A percentile compares a stretch with the other conserved stretches of the same genome.
Evolutionary conservation across 2,888 invertebrate genomes (phyloP).

Genomic region (Pheosia tremula): DNA sequence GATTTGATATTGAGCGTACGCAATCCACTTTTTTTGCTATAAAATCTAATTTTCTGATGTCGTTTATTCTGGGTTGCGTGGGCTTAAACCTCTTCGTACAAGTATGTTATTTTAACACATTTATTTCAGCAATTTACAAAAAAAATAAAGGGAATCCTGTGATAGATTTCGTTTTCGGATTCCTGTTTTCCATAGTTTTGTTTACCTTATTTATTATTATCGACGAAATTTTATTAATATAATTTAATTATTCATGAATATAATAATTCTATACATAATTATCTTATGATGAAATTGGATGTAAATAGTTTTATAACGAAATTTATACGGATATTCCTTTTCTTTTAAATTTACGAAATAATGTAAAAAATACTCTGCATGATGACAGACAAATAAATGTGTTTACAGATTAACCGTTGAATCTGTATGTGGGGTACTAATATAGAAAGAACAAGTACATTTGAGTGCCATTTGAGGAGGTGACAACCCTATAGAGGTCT

Average conservation of each 20-base stretch:
- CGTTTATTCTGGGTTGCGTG: conserved; percentile 27
- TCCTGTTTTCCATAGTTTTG: neutral
- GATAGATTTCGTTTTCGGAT: neutral
- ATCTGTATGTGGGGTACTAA: conserved; percentile 30
- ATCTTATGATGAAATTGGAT: neutral
- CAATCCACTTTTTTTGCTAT: conserved; percentile 38
- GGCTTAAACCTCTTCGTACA: conserved; percentile 21
- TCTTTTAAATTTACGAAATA: neutral
- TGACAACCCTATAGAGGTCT: conserved; percentile 42
- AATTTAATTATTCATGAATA: neutral
- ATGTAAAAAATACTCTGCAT: neutral
- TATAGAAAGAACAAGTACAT: conserved; percentile 62
- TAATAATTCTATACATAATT: neutral
- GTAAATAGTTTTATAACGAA: neutral
- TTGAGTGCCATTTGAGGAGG: conserved; percentile 70
- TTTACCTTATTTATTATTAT: neutral
- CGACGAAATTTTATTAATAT: neutral
- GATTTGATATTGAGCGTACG: conserved; percentile 33
- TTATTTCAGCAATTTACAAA: neutral
- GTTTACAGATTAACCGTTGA: conserved; percentile 17
- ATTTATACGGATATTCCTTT: conserved; percentile 4
- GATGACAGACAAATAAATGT: too few relatives aligned
- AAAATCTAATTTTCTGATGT: conserved; percentile 15
- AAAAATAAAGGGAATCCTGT: neutral
- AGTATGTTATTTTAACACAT: neutral